Conservation (phyloP, 2,888 invertebrate genomes). For the Anagyrus pseudococci region DNA sequence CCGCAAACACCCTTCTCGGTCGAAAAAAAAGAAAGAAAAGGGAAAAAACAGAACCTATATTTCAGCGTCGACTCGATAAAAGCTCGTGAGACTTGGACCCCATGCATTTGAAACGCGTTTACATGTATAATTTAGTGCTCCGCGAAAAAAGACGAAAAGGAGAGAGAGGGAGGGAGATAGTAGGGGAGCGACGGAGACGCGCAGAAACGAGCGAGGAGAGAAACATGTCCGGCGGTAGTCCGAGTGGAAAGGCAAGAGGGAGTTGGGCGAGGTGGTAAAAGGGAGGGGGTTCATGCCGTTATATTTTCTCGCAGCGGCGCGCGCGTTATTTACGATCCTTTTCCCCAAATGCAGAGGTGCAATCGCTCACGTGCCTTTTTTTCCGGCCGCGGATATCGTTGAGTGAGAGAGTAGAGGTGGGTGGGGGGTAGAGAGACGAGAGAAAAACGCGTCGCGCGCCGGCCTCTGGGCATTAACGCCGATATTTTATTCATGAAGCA, state of each 20-base stretch:
- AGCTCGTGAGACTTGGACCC: conserved; percentile 8
- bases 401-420: no score
- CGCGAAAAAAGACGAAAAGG: neutral
- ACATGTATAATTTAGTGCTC: conserved; percentile 35
- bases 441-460: conserved; percentile 58
- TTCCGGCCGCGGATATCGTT: no score
- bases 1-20: neutral
- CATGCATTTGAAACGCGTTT: conserved; percentile 14
- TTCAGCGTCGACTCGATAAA: conserved; percentile 7
- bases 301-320: conserved; percentile 34
- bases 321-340: conserved; percentile 52
- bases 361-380: conserved; percentile 51
- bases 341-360: conserved; percentile 51
- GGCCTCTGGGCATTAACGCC: conserved; percentile 58
- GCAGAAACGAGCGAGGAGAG: neutral
- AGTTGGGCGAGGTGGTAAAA: conserved; percentile 19
- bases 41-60: neutral
- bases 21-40: no score
- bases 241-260: conserved; percentile 11
- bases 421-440: no score
- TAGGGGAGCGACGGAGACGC: neutral
- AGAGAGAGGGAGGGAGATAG: neutral
- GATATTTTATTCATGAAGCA: conserved; percentile 62
- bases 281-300: conserved; percentile 8
- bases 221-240: conserved; percentile 24